A percentile compares a stretch with the other conserved stretches of the same genome.
Conservation (phyloP, 2,888 invertebrate genomes). For the Pollenia labialis region DNA sequence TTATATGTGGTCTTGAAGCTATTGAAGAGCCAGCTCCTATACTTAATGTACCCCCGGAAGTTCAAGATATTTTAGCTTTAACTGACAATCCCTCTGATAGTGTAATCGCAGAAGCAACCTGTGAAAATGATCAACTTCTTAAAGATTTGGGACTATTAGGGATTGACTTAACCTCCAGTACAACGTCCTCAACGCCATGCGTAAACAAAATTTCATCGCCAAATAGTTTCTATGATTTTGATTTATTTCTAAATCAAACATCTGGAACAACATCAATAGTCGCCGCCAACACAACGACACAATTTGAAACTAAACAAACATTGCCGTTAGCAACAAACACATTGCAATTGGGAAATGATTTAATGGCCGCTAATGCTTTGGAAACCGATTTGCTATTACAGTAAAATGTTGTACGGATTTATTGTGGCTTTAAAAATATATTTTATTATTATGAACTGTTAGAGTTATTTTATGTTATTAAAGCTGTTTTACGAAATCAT, state of each 20-base stretch:
- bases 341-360: conserved; percentile 77
- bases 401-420: conserved; percentile 61
- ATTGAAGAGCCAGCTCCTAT: conserved; percentile 80
- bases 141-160: conserved; percentile 87
- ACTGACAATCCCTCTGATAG: conserved; percentile 56
- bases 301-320: conserved; percentile 42
- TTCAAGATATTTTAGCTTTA: conserved; percentile 55
- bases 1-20: conserved; percentile 80
- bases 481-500: too few relatives aligned
- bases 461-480: too few relatives aligned
- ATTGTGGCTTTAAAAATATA: not conserved
- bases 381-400: conserved; percentile 81
- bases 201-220: conserved; percentile 75
- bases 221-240: conserved; percentile 79
- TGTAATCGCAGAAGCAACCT: conserved; percentile 1
- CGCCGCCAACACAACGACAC: conserved; percentile 28
- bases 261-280: conserved; percentile 16
- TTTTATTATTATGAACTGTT: too few relatives aligned
- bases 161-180: conserved; percentile 81
- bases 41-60: conserved; percentile 77
- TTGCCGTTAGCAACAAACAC: conserved; percentile 70
- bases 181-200: conserved; percentile 76
- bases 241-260: conserved; percentile 80
- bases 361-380: conserved; percentile 80
- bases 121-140: conserved; percentile 81